These are phyloP conservation scores for Coccyzus lansbergi DNA, from an alignment of 2,797 vertebrate species.

Conservation along the genomic window DNA sequence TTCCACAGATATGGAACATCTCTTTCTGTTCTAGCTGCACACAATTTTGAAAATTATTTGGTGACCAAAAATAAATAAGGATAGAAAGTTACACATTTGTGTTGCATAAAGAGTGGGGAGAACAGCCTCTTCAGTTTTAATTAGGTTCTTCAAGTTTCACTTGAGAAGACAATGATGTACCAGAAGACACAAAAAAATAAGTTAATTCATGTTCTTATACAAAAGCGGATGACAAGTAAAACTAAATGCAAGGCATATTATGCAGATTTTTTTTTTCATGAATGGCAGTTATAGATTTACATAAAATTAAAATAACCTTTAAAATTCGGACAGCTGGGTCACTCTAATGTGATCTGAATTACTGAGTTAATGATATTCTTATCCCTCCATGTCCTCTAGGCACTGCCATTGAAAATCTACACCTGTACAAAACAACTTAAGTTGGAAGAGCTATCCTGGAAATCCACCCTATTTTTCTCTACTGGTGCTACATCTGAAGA, in stretches of 20 bases:
- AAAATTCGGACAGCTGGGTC: conserved; percentile 44
- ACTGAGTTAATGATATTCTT: conserved; percentile 56
- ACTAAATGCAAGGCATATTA: conserved; percentile 30
- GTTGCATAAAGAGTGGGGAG: background rate
- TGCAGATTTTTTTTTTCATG: conserved; percentile 30
- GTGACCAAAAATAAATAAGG: background rate
- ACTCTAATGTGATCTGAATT: conserved; percentile 60
- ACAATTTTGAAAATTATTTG: background rate
- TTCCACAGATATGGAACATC: background rate
- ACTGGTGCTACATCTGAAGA: background rate
- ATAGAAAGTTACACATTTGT: background rate
- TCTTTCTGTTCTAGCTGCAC: background rate
- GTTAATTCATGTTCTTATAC: conserved; percentile 15
- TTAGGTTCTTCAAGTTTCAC: conserved; percentile 14
- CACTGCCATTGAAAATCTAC: conserved; percentile 35
- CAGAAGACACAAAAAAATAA: background rate
- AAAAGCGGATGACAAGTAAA: conserved; percentile 33
- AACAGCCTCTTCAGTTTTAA: background rate
- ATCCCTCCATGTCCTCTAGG: background rate
- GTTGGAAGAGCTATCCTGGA: background rate
- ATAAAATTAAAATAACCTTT: conserved; percentile 67
- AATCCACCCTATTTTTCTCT: background rate
- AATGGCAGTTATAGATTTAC: conserved; percentile 45
- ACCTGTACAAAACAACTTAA: background rate
- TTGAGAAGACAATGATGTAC: background rate